Evolutionary conservation across 2,888 invertebrate species (phyloP).

Genomic region (Ptycholaimellus sp.): DNA sequence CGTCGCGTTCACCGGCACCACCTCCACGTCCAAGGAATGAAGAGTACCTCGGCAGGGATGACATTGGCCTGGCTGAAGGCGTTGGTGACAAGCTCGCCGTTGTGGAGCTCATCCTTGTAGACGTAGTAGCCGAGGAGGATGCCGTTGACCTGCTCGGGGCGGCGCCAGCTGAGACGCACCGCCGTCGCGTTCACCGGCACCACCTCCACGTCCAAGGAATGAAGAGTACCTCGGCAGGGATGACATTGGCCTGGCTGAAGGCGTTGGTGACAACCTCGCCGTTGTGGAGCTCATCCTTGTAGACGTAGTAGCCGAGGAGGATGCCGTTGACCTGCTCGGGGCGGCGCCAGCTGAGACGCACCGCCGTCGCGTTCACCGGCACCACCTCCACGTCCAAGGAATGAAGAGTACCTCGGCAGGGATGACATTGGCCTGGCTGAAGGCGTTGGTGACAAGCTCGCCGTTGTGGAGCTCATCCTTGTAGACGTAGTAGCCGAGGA

Average conservation of each 20-base stretch:
- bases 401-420: conserved; percentile 4
- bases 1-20: conserved; percentile 69
- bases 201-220: conserved; percentile 36
- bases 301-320: conserved; percentile 80
- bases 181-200: conserved; percentile 79
- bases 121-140: conserved; percentile 89
- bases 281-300: conserved; percentile 26
- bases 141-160: conserved; percentile 68
- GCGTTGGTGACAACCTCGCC: conserved; percentile 7
- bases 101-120: conserved; percentile 32
- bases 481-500: conserved; percentile 85
- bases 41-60: conserved; percentile 1
- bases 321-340: conserved; percentile 73
- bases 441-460: conserved; percentile 8
- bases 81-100: conserved; percentile 3
- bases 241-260: background rate
- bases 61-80: background rate
- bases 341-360: conserved; percentile 57
- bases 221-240: conserved; percentile 1
- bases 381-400: conserved; percentile 38
- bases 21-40: conserved; percentile 3
- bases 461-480: conserved; percentile 9
- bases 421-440: conserved; percentile 12
- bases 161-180: conserved; percentile 56
- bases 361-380: conserved; percentile 77